Evolutionary conservation across 2,113 vertebrate species (phyloP), one percentile per base, ranked within the genome.

Genomic region (Spea bombifrons): DNA sequence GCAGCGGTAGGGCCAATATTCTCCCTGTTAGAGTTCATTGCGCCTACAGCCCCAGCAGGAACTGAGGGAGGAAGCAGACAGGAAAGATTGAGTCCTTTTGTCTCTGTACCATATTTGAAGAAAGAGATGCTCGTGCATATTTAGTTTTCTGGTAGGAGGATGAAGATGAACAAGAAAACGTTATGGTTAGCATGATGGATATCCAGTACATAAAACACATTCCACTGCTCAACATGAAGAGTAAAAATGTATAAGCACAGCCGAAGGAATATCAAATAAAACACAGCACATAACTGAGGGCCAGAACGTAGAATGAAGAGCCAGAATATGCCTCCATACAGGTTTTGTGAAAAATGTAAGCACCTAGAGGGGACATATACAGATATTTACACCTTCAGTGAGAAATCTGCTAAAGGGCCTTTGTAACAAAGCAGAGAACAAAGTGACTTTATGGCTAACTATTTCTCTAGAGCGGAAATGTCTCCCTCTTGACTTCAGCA

Each of bases 21-120:
- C 57, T 63, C 82, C 73, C 73, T 79, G 70, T 76, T 66, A 57
- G 0, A n/a, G 70, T 63, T 86, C 83, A 84, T 49, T 78, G 81
- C 66, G 75, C 69, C 83, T 76, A 44, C 8, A 53, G 80, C 64
- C 59, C 74, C 73, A 75, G 80, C 75, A 79, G 30, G 69, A 76
- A 76, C 0, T 80, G 55, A 3, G 45, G 50, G 48, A 61, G 10
- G 80, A 49, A 71, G 63, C 5, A 3, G 78, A 66, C 57, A 74
- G 74, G 59, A 1, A 2, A 75, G 8, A n/a, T 76, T 12, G 15
- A 61, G 5, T 12, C 10, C 9, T 13, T 55, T 64, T 57, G 49
- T 52, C 57, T 44, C 59, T 66, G 46, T 52, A 76, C 55, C 50
- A 57, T 49, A 53, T 30, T 57, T 68, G 47, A 16, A 63, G 16